Evolutionary conservation across 2,113 vertebrate species (phyloP).

Genomic region (Nyctibius bracteatus): DNA sequence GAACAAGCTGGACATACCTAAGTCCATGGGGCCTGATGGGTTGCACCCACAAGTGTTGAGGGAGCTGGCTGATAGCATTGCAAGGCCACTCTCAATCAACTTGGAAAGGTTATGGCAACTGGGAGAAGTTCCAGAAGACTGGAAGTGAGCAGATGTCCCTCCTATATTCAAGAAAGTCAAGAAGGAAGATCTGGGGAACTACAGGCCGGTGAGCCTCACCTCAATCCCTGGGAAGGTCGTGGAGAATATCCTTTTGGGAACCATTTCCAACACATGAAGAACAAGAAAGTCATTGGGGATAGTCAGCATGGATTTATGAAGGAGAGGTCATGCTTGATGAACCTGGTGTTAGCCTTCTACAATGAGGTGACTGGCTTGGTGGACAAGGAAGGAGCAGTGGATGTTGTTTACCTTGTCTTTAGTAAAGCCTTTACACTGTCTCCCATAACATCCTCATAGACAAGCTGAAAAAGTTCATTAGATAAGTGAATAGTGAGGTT

Average conservation of each 20-base stretch:
- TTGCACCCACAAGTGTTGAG: background rate
- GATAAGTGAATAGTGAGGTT: background rate
- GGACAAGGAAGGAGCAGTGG: background rate
- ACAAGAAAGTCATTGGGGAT: background rate
- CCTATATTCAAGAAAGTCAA: background rate
- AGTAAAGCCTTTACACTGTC: background rate
- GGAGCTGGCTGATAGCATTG: background rate
- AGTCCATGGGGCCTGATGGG: background rate
- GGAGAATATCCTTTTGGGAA: background rate
- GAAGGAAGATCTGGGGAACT: background rate
- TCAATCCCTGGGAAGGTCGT: background rate
- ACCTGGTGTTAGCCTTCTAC: background rate
- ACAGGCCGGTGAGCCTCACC: background rate
- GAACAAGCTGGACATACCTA: accelerated
- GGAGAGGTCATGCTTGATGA: background rate
- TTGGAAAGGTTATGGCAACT: background rate
- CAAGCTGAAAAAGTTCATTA: background rate
- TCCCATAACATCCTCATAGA: background rate
- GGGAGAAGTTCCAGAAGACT: background rate
- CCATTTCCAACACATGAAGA: background rate
- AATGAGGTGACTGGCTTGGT: background rate
- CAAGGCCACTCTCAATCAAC: background rate
- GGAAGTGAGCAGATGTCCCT: background rate
- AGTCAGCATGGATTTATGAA: background rate
- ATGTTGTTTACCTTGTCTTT: background rate